Base-by-base conservation (phyloP, 2,888 invertebrate species). In the Andrena flavipes region DNA sequence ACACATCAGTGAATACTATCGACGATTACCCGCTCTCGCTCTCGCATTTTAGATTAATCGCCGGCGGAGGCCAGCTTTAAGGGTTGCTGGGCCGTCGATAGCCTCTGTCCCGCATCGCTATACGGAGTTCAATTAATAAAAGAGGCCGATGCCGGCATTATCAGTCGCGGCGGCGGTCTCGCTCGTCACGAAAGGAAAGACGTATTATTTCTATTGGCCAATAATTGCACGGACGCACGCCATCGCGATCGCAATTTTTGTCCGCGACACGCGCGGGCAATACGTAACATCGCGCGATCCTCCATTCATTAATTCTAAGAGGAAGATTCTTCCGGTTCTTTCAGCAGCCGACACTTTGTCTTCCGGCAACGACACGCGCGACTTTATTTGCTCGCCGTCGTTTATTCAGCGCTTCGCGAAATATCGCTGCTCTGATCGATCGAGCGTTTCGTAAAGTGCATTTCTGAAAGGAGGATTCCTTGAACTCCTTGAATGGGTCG, bases 81-180 rank as follows among this genome's bases (percentile, higher is more conserved):
- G 26, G 51, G 20, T 51, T 20, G 10, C 2, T 2, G 3, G 20
- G 5, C 7, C 26, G n/a, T 7, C n/a, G 30, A 16, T 42, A 2
- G 5, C 5, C 3, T 20, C 6, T n/a, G 23, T 10, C n/a, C 6
- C 26, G 35, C 64, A 59, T 35, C 23, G 16, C n/a, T 54, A 26
- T 13, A 51, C 8, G 7, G 56, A 49, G 30, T 75, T 79, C 42
- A 48, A 29, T 75, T 59, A 49, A 74, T 35, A 20, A 59, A 59
- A 29, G 33, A 63, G 2, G 33, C 20, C 63, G 13, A 23, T 23
- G n/a, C 8, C 2, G n/a, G 8, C 51, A 29, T 56, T 48, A 64
- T 29, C 26, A 20, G 10, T n/a, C 2, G 3, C 7, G 1, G 0
- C 2, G 29, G 10, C n/a, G 5, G 48, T 23, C 20, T 10, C 5